phyloP scores from a whole-genome alignment of 2,113 vertebrate species.

The Formicarius rufipectus region DNA sequence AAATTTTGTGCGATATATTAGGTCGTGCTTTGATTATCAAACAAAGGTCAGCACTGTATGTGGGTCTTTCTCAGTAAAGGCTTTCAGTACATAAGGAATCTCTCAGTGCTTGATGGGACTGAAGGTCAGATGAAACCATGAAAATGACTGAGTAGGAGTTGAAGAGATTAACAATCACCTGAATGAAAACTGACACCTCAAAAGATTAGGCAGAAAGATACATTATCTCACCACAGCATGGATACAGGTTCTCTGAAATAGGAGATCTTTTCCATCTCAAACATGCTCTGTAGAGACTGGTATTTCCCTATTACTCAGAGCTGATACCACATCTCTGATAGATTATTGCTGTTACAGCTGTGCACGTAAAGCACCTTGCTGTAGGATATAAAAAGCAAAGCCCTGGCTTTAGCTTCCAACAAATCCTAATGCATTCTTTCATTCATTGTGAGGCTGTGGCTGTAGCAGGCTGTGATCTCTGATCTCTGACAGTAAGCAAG shows the following conservation, averaged over 20 bases:
- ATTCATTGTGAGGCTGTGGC: slow-evolving; percentile 13
- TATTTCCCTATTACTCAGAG: not conserved
- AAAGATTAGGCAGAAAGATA: slow-evolving; percentile 25
- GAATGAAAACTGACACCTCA: slow-evolving; percentile 29
- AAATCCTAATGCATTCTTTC: not conserved
- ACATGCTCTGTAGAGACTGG: not conserved
- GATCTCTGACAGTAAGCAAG: not conserved
- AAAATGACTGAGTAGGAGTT: slow-evolving; percentile 23
- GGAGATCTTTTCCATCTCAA: slow-evolving; percentile 10
- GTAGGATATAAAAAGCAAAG: not conserved
- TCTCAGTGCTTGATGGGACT: not conserved
- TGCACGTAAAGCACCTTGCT: not conserved
- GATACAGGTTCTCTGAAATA: not conserved
- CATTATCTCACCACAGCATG: slow-evolving; percentile 3
- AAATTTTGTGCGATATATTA: not conserved
- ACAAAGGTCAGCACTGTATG: not conserved
- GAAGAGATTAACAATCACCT: not conserved
- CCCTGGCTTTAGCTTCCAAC: not conserved
- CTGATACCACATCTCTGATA: not conserved
- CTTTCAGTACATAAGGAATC: not conserved
- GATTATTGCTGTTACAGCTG: not conserved
- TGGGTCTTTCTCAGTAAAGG: not conserved
- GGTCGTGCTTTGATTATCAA: not conserved
- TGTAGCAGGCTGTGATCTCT: slow-evolving; percentile 26
- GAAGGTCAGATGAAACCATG: slow-evolving; percentile 3